phyloP scores from a whole-genome alignment of 2,888 invertebrate species.

The Monoplex corrugatus region DNA sequence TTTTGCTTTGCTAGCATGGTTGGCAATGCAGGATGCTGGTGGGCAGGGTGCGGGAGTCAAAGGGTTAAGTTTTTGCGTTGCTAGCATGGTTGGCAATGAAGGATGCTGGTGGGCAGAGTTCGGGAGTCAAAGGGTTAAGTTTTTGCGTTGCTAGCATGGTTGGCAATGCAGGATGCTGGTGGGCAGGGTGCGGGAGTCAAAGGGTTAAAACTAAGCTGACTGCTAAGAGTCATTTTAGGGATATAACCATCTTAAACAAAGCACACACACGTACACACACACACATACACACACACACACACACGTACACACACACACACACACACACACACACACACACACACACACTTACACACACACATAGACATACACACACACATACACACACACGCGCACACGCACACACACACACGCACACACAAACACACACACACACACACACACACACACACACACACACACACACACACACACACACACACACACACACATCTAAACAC shows the following conservation, averaged over 20 bases:
- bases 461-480: neutral
- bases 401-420: slow-evolving; percentile 15
- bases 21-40: neutral
- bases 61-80: neutral
- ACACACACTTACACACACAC: slow-evolving; percentile 51
- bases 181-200: neutral
- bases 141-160: too few relatives aligned
- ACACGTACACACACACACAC: slow-evolving; percentile 11
- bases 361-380: slow-evolving; percentile 43
- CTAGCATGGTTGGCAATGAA: too few relatives aligned
- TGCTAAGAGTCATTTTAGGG: neutral
- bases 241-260: neutral
- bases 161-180: neutral
- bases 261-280: slow-evolving; percentile 46
- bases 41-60: neutral
- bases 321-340: slow-evolving; percentile 43
- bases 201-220: neutral
- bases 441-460: slow-evolving; percentile 16
- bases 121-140: neutral
- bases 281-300: neutral
- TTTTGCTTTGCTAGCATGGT: too few relatives aligned
- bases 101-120: neutral
- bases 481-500: neutral
- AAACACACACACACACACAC: slow-evolving; percentile 18
- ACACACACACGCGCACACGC: slow-evolving; percentile 24